Conservation (phyloP, 2,113 vertebrate genomes). For the Carassius gibelio region DNA sequence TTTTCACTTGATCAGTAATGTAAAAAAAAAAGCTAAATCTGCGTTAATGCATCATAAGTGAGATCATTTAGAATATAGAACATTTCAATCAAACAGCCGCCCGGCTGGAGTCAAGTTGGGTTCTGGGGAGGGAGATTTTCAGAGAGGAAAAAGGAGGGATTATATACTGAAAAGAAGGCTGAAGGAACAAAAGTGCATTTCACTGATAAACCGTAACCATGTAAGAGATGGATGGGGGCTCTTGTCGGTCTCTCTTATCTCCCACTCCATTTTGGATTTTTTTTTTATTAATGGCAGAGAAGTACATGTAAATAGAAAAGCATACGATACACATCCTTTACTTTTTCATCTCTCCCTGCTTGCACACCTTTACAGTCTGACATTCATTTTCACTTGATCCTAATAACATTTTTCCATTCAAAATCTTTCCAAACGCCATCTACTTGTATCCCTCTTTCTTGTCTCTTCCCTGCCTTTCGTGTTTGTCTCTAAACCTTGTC, state of each 20-base stretch:
- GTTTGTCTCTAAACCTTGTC: slow-evolving; percentile 84
- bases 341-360: slow-evolving; percentile 42
- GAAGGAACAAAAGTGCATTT: slow-evolving; percentile 31
- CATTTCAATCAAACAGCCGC: slow-evolving; percentile 72
- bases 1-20: background rate
- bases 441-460: slow-evolving; percentile 53
- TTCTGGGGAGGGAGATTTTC: slow-evolving; percentile 57
- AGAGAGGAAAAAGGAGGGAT: slow-evolving; percentile 46
- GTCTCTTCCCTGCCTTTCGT: slow-evolving; percentile 57
- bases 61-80: slow-evolving; percentile 37
- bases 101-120: slow-evolving; percentile 75
- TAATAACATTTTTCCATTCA: slow-evolving; percentile 26
- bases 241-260: slow-evolving; percentile 37
- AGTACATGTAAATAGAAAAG: slow-evolving; percentile 54
- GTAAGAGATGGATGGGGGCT: background rate
- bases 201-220: background rate
- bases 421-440: slow-evolving; percentile 44
- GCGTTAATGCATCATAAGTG: slow-evolving; percentile 33
- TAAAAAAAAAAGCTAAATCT: slow-evolving; percentile 14
- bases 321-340: slow-evolving; percentile 49
- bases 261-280: slow-evolving; percentile 23
- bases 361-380: slow-evolving; percentile 32
- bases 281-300: slow-evolving; percentile 57
- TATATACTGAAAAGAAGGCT: slow-evolving; percentile 43
- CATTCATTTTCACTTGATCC: slow-evolving; percentile 44